Evolutionary conservation across 2,113 vertebrate genomes (phyloP).

Genomic region (Myotis lucifugus): DNA sequence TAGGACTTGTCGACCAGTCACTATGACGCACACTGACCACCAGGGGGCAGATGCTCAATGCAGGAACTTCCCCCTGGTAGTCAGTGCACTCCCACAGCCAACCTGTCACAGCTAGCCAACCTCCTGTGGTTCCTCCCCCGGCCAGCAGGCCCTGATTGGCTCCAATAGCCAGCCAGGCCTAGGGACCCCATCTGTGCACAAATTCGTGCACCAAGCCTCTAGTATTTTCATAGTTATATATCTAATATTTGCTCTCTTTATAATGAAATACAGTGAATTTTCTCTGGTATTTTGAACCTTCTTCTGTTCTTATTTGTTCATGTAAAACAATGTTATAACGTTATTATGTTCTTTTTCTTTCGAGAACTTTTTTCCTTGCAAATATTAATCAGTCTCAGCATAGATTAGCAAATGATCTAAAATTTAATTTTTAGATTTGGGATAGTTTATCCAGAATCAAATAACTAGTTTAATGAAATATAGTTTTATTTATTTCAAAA

Average conservation of each 20-base stretch:
- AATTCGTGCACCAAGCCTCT: too few species aligned
- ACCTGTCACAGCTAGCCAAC: too few species aligned
- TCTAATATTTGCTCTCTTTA: neutral
- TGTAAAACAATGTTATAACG: slow-evolving; percentile 25
- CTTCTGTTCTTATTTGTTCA: neutral
- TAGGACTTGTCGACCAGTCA: too few species aligned
- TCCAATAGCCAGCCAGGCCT: too few species aligned
- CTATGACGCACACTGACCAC: too few species aligned
- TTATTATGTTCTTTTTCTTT: neutral
- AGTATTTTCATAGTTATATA: neutral
- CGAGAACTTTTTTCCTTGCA: slow-evolving; percentile 23
- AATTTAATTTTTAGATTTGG: slow-evolving; percentile 19
- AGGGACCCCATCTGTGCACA: too few species aligned
- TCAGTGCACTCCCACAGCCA: too few species aligned
- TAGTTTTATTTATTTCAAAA: slow-evolving; percentile 31
- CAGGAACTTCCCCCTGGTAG: too few species aligned
- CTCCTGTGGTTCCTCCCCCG: too few species aligned
- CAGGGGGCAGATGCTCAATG: too few species aligned
- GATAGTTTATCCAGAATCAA: slow-evolving; percentile 1
- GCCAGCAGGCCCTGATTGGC: too few species aligned
- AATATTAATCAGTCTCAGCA: neutral
- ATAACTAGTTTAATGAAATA: slow-evolving; percentile 23
- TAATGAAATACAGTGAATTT: neutral
- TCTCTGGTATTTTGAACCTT: neutral
- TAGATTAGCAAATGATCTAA: slow-evolving; percentile 24